phyloP scores from a whole-genome alignment of 2,888 invertebrate genomes.

The Dynastes grantii region DNA sequence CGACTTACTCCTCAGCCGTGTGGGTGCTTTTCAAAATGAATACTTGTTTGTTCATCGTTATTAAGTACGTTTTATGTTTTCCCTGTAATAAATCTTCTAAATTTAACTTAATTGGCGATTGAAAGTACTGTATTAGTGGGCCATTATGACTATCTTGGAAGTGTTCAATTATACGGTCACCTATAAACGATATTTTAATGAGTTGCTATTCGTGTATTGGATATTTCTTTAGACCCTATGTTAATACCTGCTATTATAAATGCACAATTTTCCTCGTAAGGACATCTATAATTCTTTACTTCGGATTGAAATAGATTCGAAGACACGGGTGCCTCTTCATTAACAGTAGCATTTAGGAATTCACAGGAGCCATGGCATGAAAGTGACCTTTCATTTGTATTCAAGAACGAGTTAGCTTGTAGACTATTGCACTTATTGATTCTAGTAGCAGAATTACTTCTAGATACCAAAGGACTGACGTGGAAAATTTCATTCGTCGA shows the following conservation, averaged over 20 bases:
- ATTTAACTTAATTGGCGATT: slow-evolving; percentile 60
- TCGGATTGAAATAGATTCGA: slow-evolving; percentile 51
- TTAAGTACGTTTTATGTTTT: slow-evolving; percentile 61
- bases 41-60: slow-evolving; percentile 59
- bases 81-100: slow-evolving; percentile 60
- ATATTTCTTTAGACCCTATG: no score
- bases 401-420: slow-evolving; percentile 54
- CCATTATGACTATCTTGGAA: slow-evolving; percentile 65
- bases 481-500: slow-evolving; percentile 71
- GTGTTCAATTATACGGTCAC: slow-evolving; percentile 63
- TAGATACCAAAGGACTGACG: slow-evolving; percentile 62
- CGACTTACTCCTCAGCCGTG: slow-evolving; percentile 32
- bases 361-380: slow-evolving; percentile 67
- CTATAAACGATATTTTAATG: slow-evolving; percentile 53
- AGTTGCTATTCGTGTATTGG: no score
- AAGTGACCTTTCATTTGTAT: slow-evolving; percentile 57
- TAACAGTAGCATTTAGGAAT: slow-evolving; percentile 58
- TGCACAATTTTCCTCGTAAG: slow-evolving; percentile 62
- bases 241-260: slow-evolving; percentile 60
- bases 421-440: slow-evolving; percentile 57
- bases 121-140: slow-evolving; percentile 67
- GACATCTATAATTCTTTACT: slow-evolving; percentile 62
- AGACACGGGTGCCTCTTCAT: slow-evolving; percentile 48
- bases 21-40: slow-evolving; percentile 62
- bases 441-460: slow-evolving; percentile 61